A percentile compares a stretch with the other conserved stretches of the same genome.
These are phyloP conservation scores for Sialis lutaria DNA, from an alignment of 2,888 invertebrate genomes.

Conservation along the genomic window DNA sequence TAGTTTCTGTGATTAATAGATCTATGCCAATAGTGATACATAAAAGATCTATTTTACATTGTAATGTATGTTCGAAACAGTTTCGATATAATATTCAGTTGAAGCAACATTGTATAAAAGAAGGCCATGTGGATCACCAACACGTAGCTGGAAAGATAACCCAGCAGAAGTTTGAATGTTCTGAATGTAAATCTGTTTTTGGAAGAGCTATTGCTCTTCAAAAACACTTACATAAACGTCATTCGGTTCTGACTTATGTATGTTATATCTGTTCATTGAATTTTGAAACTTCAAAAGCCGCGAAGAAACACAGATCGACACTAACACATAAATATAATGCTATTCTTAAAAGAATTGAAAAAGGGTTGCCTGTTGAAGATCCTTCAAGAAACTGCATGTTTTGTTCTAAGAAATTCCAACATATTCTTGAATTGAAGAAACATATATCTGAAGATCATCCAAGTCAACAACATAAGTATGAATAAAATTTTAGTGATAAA, in stretches of 20 bases:
- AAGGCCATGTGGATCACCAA: conserved; percentile 19
- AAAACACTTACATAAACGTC: conserved; percentile 43
- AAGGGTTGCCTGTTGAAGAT: conserved; percentile 24
- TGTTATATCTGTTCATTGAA: conserved; percentile 50
- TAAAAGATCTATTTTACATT: conserved; percentile 42
- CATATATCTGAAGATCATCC: conserved; percentile 44
- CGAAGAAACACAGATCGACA: conserved; percentile 46
- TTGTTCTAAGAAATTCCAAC: conserved; percentile 34
- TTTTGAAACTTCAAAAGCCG: conserved; percentile 41
- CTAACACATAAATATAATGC: conserved; percentile 43
- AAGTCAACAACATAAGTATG: conserved; percentile 42
- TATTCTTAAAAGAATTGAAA: conserved; percentile 25
- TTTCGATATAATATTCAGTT: conserved; percentile 65
- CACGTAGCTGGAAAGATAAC: background rate
- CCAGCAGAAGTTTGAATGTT: conserved; percentile 43
- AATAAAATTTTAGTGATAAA: conserved; percentile 6
- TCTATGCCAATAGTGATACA: conserved; percentile 66
- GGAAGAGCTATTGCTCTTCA: conserved; percentile 46
- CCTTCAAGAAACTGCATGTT: conserved; percentile 38
- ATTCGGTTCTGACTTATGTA: conserved; percentile 39
- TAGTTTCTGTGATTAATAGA: conserved; percentile 56
- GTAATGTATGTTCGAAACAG: conserved; percentile 43
- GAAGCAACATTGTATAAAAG: conserved; percentile 35
- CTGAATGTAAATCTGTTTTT: conserved; percentile 37
- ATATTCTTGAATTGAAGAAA: conserved; percentile 37